Conservation (phyloP, 2,888 invertebrate species). For the Agonopterix heracliana region DNA sequence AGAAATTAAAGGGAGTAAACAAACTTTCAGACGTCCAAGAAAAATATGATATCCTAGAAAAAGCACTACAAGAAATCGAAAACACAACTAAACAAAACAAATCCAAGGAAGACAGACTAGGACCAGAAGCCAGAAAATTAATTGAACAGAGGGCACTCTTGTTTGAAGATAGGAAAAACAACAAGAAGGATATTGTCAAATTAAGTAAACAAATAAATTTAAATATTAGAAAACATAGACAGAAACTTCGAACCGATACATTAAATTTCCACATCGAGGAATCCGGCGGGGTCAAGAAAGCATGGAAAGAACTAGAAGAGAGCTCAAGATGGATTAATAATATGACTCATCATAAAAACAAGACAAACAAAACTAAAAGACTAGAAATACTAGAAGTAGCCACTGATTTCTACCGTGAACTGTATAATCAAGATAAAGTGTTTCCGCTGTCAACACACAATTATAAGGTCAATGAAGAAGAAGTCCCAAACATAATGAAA, state of each 20-base stretch:
- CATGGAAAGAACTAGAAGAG: not conserved
- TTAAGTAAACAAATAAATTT: not conserved
- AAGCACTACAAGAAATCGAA: not conserved
- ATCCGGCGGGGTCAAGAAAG: not conserved
- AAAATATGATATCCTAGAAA: not conserved
- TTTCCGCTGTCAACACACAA: too few species aligned
- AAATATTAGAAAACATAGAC: not conserved
- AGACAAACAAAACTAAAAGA: not conserved
- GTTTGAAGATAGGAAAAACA: not conserved
- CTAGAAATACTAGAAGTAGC: not conserved
- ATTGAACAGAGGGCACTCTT: not conserved
- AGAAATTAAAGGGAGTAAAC: not conserved
- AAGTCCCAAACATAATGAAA: not conserved
- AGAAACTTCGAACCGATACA: not conserved
- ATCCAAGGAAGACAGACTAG: not conserved
- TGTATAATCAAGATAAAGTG: not conserved
- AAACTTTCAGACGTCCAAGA: not conserved
- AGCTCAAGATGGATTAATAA: not conserved
- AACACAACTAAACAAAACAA: not conserved
- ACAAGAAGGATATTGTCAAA: not conserved
- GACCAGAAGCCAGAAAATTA: not conserved
- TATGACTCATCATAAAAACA: not conserved
- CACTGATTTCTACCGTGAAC: not conserved
- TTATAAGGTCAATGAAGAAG: not conserved
- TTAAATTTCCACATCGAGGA: not conserved